These are phyloP conservation scores for Liposcelis brunnea DNA, from an alignment of 2,888 invertebrate species.

Conservation along the genomic window DNA sequence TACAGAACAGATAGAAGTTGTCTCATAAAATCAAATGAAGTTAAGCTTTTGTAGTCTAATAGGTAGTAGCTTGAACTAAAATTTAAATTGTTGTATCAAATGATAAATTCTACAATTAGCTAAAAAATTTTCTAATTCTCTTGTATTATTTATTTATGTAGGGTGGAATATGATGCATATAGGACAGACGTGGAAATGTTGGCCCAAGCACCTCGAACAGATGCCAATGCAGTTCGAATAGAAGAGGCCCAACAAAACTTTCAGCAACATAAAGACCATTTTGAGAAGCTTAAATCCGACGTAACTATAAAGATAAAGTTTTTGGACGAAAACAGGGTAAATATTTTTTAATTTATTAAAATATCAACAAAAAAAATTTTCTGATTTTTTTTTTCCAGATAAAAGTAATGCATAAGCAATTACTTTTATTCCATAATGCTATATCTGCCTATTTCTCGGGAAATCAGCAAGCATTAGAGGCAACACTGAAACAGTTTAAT, in stretches of 20 bases:
- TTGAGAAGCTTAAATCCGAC: slow-evolving; percentile 84
- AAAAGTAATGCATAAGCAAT: slow-evolving; percentile 97
- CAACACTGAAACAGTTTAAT: slow-evolving; percentile 88
- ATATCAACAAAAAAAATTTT: slow-evolving; percentile 3
- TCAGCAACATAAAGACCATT: slow-evolving; percentile 70
- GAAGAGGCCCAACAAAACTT: slow-evolving; percentile 70
- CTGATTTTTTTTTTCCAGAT: slow-evolving; percentile 42
- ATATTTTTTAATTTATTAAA: slow-evolving; percentile 17
- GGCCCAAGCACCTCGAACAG: slow-evolving; percentile 40
- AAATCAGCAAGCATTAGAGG: slow-evolving; percentile 82
- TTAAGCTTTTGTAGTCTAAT: neutral
- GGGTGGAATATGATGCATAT: slow-evolving; percentile 96
- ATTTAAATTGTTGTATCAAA: neutral
- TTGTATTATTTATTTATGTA: too few species aligned
- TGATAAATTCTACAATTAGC: too few species aligned
- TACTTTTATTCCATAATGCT: slow-evolving; percentile 89
- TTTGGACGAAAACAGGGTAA: slow-evolving; percentile 90
- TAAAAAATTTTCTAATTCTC: too few species aligned
- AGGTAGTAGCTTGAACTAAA: neutral
- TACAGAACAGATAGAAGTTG: too few species aligned
- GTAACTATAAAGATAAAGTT: slow-evolving; percentile 91
- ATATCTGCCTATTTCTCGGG: slow-evolving; percentile 94
- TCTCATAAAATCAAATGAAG: slow-evolving; percentile 26
- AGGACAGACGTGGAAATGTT: slow-evolving; percentile 81
- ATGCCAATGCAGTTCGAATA: slow-evolving; percentile 39